Percentiles rank a stretch among this genome's conserved stretches.
phyloP scores from a whole-genome alignment of 1,140 invertebrate genomes.

The Drosophila auraria region DNA sequence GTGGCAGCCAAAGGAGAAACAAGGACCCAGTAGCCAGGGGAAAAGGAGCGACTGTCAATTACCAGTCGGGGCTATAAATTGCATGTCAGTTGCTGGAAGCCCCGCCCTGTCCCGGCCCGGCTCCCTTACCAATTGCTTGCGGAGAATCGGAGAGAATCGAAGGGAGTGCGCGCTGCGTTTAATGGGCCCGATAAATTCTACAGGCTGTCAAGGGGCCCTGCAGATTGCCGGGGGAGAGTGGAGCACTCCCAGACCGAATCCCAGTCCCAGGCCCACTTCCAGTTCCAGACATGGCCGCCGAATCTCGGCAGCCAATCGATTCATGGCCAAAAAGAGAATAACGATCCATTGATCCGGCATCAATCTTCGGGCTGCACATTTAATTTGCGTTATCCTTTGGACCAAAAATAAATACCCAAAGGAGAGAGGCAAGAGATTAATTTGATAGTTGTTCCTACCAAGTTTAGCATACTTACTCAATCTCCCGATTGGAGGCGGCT shows the following conservation, averaged over 20 bases:
- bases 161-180: conserved; percentile 68
- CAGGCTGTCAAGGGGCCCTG: conserved; percentile 48
- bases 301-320: conserved; percentile 9
- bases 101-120: conserved; percentile 6
- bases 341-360: conserved; percentile 16
- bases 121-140: conserved; percentile 31
- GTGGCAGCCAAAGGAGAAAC: conserved; percentile 10
- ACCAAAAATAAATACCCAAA: not conserved
- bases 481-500: not conserved
- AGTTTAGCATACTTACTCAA: no score
- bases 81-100: conserved; percentile 61
- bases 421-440: no score
- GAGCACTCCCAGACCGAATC: not conserved
- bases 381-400: not conserved
- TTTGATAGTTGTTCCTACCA: no score
- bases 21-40: not conserved
- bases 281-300: not conserved
- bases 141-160: conserved; percentile 16
- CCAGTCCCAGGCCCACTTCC: not conserved
- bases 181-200: conserved; percentile 77
- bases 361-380: conserved; percentile 1
- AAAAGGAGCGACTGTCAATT: conserved; percentile 64
- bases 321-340: not conserved
- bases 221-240: conserved; percentile 5
- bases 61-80: conserved; percentile 74